These are phyloP conservation scores for Drosophila pallidifrons DNA, from an alignment of 1,140 invertebrate species.

Conservation along the genomic window DNA sequence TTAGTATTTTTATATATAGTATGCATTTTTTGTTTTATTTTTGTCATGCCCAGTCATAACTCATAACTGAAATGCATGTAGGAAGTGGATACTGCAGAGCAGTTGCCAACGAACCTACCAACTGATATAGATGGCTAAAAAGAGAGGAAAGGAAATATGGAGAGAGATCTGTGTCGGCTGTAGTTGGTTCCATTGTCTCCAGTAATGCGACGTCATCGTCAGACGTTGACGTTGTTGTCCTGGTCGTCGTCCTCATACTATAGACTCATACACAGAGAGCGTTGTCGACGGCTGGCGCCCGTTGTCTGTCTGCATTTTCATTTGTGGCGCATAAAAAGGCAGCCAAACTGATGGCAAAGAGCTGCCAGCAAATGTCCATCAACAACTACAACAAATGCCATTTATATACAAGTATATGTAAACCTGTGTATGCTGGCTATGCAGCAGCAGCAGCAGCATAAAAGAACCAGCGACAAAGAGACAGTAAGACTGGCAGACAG, in stretches of 20 bases:
- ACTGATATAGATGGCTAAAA: neutral
- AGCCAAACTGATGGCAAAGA: slow-evolving; percentile 67
- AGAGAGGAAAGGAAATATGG: neutral
- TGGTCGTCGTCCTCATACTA: slow-evolving; percentile 19
- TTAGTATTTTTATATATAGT: slow-evolving; percentile 51
- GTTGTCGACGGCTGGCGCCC: slow-evolving; percentile 66
- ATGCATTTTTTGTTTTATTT: slow-evolving; percentile 38
- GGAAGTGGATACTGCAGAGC: slow-evolving; percentile 46
- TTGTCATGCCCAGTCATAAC: slow-evolving; percentile 37
- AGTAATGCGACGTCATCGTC: slow-evolving; percentile 80
- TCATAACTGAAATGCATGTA: slow-evolving; percentile 81
- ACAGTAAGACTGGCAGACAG: slow-evolving; percentile 19
- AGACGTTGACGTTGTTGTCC: slow-evolving; percentile 48
- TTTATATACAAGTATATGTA: slow-evolving; percentile 41
- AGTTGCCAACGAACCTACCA: slow-evolving; percentile 7
- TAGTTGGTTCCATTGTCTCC: slow-evolving; percentile 75
- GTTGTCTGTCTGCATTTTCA: slow-evolving; percentile 83
- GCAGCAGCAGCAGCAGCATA: slow-evolving; percentile 42
- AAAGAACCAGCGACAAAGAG: slow-evolving; percentile 46
- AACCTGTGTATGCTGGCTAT: slow-evolving; percentile 21
- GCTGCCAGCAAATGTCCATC: slow-evolving; percentile 82
- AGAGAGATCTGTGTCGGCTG: slow-evolving; percentile 63
- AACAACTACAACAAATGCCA: slow-evolving; percentile 65
- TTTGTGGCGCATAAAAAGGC: slow-evolving; percentile 79
- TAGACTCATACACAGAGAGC: neutral